These are phyloP conservation scores for Tholera decimalis DNA, from an alignment of 2,888 invertebrate species.

Conservation along the genomic window DNA sequence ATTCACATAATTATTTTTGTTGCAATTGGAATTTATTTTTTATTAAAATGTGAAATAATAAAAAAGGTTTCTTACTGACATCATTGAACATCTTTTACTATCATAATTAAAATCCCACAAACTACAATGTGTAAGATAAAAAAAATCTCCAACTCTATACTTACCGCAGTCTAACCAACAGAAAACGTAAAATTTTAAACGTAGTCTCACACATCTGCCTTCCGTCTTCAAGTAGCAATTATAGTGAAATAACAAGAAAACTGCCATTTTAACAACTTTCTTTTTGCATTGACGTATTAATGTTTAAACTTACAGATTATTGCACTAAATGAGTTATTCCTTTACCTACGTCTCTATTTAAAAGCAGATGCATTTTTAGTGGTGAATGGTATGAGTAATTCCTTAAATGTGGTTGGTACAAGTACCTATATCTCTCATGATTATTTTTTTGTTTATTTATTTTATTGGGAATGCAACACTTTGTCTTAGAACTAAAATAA, in stretches of 20 bases:
- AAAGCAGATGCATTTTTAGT: slow-evolving; percentile 21
- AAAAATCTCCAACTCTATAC: slow-evolving; percentile 61
- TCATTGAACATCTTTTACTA: no score
- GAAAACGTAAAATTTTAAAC: slow-evolving; percentile 82
- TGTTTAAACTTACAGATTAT: slow-evolving; percentile 30
- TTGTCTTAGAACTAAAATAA: no score
- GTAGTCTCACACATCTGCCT: slow-evolving; percentile 89
- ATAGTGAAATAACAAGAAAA: slow-evolving; percentile 82
- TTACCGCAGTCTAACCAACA: slow-evolving; percentile 65
- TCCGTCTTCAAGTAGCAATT: slow-evolving; percentile 84
- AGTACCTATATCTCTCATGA: no score
- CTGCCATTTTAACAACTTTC: slow-evolving; percentile 81
- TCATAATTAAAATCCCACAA: no score
- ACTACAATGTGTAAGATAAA: not conserved
- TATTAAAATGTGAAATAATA: no score
- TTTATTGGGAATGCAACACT: no score
- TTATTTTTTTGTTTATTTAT: no score
- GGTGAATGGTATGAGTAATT: not conserved
- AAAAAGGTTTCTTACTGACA: no score
- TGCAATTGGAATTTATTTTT: no score
- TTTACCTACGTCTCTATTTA: slow-evolving; percentile 33
- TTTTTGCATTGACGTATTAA: slow-evolving; percentile 63
- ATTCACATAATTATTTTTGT: no score
- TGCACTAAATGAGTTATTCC: slow-evolving; percentile 40
- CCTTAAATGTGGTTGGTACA: not conserved